Conservation (phyloP, 2,113 vertebrate species). For the Nesospiza acunhae region DNA sequence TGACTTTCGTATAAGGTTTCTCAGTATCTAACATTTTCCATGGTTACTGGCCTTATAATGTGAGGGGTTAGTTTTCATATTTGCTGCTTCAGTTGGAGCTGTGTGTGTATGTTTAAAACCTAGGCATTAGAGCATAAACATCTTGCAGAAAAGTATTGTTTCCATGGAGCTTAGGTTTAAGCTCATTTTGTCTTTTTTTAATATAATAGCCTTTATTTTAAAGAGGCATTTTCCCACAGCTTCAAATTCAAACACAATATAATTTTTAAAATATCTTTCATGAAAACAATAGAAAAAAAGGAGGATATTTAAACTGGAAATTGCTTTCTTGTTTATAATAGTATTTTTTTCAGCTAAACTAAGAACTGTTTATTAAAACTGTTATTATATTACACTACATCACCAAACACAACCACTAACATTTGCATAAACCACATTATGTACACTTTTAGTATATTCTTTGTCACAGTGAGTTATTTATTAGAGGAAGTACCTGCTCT, state of each 20-base stretch:
- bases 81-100: background rate
- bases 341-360: slow-evolving; percentile 29
- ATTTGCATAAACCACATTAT: slow-evolving; percentile 29
- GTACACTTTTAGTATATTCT: slow-evolving; percentile 17
- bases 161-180: slow-evolving; percentile 15
- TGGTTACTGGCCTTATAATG: background rate
- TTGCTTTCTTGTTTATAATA: slow-evolving; percentile 28
- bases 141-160: slow-evolving; percentile 1
- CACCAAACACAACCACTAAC: background rate
- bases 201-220: background rate
- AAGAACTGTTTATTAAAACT: slow-evolving; percentile 26
- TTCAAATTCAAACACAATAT: background rate
- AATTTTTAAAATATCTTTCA: background rate
- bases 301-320: background rate
- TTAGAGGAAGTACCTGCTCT: slow-evolving; percentile 11
- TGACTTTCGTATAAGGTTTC: background rate
- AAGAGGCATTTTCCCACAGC: background rate
- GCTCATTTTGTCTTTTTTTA: background rate
- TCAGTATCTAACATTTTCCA: background rate
- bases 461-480: slow-evolving; percentile 12
- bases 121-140: background rate
- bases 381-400: background rate
- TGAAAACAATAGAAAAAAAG: background rate
- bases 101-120: background rate
- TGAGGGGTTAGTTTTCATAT: background rate